Evolutionary conservation across 2,888 invertebrate species (phyloP), one percentile per base, ranked within the genome.

Genomic region (Diaprepes abbreviatus): DNA sequence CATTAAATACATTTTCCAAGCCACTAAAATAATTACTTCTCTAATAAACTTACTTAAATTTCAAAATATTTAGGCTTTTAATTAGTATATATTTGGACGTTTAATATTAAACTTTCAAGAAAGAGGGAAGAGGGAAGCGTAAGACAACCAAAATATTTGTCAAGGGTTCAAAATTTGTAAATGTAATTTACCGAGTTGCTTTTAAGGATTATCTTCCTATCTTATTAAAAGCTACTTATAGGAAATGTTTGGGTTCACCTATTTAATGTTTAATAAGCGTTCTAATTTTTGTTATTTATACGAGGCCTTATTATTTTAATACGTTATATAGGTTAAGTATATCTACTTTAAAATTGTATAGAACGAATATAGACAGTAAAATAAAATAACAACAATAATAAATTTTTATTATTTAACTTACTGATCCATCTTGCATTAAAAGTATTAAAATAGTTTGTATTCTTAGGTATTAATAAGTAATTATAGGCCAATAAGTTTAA

Each of bases 141-240:
- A 28, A 48, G 43, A 48, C 48, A 48, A 48, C 48, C 24, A 48
- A 48, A 48, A 48, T 48, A 48, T 48, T 48, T 48, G 48, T 48
- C 48, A 14, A n/a, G 28, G 48, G 48, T 28, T 48, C 28, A 48
- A 48, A 48, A 48, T 48, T 48, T 28, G 48, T 48, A 12, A 48
- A 48, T 14, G 48, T 48, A 48, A 48, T 48, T 43, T 43, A 21
- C 43, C 19, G 4, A 21, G 43, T 43, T 43, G 43, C 43, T 43
- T 43, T 43, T 43, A 43, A 43, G 21, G 43, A 43, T 43, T n/a
- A 43, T 21, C 43, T 19, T 43, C n/a, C 19, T 19, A n/a, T 21
- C 19, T 43, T 43, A 43, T 43, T 21, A 43, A 21, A 43, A 43
- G 21, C 21, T 43, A 43, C 21, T 43, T 43, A 43, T 21, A n/a